Evolutionary conservation across 1,140 invertebrate genomes (phyloP), one percentile per base, ranked within the genome.

Genomic region (Atta texana): DNA sequence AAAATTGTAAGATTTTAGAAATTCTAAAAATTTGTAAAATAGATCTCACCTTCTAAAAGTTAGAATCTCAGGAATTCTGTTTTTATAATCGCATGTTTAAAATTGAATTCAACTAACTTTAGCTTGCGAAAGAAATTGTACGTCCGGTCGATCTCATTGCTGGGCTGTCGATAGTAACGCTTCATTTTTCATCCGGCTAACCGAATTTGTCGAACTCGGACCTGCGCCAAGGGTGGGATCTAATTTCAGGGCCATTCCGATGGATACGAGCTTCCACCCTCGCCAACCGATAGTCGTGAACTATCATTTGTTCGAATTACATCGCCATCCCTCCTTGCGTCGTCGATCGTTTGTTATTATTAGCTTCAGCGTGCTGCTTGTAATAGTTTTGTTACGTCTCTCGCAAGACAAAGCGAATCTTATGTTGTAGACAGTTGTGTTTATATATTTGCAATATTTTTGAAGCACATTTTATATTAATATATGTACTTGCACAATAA

Each of bases 291-390:
- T 93, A 92, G 91, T 87, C 90, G 91, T 92, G 90, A 92, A 91
- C 91, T 90, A 94, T 94, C 94, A 94, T 95, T 95, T 95, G 94
- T 95, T 92, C 94, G 93, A 94, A 95, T 95, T 95, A 95, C 93
- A 92, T 89, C 89, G 81, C 80, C 90, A 89, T 34, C 51, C 69
- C 87, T 69, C 68, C 63, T 66, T 72, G 57, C 84, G 87, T 85
- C 85, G 87, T 71, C 87, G 90, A 90, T 95, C 94, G 93, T 95
- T 95, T 94, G 91, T 95, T 95, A 95, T 94, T 94, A 94, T 95
- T 94, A 95, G 94, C 91, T 92, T 80, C 87, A 44, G 63, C 59
- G 55, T 57, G 51, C 90, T 71, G 71, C 59, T 88, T 92, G 89
- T 92, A 91, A 92, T 87, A 82, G 71, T 90, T 88, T 87, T 87